Evolutionary conservation across 2,888 invertebrate genomes (phyloP).

Genomic region (Eucera pruinosa): DNA sequence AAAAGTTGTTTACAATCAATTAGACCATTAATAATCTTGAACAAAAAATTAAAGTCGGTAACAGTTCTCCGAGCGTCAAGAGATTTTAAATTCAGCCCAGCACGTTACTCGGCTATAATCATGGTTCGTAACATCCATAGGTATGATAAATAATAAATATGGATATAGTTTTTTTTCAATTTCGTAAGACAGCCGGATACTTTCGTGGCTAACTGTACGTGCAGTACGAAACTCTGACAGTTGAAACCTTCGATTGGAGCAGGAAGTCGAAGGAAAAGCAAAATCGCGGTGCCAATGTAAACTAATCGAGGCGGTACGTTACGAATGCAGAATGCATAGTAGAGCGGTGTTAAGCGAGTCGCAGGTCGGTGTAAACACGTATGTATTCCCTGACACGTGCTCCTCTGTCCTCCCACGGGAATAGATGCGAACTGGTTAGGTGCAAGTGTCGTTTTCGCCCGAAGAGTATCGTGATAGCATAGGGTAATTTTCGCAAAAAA

Average conservation of each 20-base stretch:
- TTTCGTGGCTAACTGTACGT: neutral
- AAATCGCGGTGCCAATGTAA: constrained; percentile 21
- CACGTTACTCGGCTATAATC: too few species aligned
- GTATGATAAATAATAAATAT: too few species aligned
- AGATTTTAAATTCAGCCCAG: too few species aligned
- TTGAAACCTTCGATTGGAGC: neutral
- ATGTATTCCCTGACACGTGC: constrained; percentile 54
- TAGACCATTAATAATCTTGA: too few species aligned
- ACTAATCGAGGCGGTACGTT: constrained; percentile 26
- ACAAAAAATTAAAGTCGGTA: too few species aligned
- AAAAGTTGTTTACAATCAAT: too few species aligned
- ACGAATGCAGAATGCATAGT: constrained; percentile 21
- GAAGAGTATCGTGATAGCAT: neutral
- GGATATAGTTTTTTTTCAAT: too few species aligned
- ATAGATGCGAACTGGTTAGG: constrained; percentile 51
- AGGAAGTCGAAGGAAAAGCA: constrained; percentile 12
- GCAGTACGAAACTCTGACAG: neutral
- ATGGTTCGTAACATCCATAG: too few species aligned
- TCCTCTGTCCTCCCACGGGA: constrained; percentile 54
- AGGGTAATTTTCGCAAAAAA: neutral
- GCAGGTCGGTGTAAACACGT: constrained; percentile 52
- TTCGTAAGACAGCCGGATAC: too few species aligned
- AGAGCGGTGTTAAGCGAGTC: constrained; percentile 24
- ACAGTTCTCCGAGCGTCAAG: too few species aligned
- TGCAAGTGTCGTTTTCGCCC: constrained; percentile 15